A percentile compares a stretch with the other conserved stretches of the same genome.
Conservation (phyloP, 2,888 invertebrate genomes). For the Aproaerema taeniolella region DNA sequence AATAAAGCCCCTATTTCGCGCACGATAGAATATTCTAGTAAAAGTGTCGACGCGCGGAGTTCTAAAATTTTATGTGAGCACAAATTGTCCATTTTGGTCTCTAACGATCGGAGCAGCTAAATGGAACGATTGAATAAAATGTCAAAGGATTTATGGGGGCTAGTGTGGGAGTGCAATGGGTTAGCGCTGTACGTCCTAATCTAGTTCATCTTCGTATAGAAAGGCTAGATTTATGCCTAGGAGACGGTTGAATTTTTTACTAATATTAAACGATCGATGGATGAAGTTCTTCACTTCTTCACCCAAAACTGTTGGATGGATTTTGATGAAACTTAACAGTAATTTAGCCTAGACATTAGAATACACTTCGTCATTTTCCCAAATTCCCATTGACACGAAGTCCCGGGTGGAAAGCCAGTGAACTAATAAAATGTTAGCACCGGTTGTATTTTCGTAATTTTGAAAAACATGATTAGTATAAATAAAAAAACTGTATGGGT, state of each 20-base stretch:
- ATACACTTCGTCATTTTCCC: no score
- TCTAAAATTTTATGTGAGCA: constrained; percentile 34
- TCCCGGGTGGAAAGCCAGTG: no score
- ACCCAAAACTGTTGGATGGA: no score
- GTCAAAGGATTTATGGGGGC: constrained; percentile 19
- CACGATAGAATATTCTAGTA: constrained; percentile 28
- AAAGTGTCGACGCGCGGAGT: constrained; percentile 29
- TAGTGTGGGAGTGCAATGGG: constrained; percentile 19
- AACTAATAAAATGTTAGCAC: no score
- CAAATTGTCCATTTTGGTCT: constrained; percentile 33
- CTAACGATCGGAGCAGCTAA: constrained; percentile 24
- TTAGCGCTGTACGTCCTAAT: constrained; percentile 14
- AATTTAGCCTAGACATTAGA: no score
- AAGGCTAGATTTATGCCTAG: constrained; percentile 6
- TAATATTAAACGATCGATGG: no score
- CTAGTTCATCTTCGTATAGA: constrained; percentile 10
- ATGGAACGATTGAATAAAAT: constrained; percentile 34
- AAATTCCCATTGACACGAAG: no score
- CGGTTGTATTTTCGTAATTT: no score
- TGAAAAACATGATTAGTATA: no score
- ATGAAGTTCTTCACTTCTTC: no score
- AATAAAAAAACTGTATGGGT: no score
- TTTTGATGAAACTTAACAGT: no score
- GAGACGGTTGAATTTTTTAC: background rate
- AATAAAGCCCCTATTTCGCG: constrained; percentile 22